phyloP scores from a whole-genome alignment of 2,888 invertebrate species.

The Eupsilia transversa region DNA sequence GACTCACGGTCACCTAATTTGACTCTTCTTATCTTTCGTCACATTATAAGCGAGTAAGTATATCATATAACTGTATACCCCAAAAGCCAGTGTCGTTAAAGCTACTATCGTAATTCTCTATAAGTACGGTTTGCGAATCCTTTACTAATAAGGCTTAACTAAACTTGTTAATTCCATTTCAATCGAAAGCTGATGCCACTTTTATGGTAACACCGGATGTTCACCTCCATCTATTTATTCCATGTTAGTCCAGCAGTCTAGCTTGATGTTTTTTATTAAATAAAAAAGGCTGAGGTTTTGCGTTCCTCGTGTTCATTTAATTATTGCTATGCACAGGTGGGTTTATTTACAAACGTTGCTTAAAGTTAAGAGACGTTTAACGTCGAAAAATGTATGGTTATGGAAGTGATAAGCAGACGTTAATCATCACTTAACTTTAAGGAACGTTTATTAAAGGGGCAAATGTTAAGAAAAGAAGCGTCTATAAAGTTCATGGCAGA shows the following conservation, averaged over 20 bases:
- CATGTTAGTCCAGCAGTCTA: slow-evolving; percentile 17
- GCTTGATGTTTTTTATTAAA: neutral
- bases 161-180: slow-evolving; percentile 2
- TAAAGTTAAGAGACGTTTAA: neutral
- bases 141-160: slow-evolving; percentile 6
- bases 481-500: neutral
- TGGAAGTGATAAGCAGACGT: neutral
- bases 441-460: too few relatives aligned
- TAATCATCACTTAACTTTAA: neutral
- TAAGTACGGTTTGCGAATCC: neutral
- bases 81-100: neutral
- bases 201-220: slow-evolving; percentile 39
- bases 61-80: neutral
- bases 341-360: too few relatives aligned
- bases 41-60: neutral
- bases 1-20: too few relatives aligned
- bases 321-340: neutral
- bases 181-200: slow-evolving; percentile 36
- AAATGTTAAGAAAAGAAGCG: neutral
- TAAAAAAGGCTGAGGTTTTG: neutral
- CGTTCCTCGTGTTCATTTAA: neutral
- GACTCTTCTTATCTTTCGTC: neutral
- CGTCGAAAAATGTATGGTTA: neutral
- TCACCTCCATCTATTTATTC: slow-evolving; percentile 21
- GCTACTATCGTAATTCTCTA: neutral